Evolutionary conservation across 2,113 vertebrate genomes (phyloP), one percentile per base, ranked within the genome.

Genomic region (Tachycineta bicolor): DNA sequence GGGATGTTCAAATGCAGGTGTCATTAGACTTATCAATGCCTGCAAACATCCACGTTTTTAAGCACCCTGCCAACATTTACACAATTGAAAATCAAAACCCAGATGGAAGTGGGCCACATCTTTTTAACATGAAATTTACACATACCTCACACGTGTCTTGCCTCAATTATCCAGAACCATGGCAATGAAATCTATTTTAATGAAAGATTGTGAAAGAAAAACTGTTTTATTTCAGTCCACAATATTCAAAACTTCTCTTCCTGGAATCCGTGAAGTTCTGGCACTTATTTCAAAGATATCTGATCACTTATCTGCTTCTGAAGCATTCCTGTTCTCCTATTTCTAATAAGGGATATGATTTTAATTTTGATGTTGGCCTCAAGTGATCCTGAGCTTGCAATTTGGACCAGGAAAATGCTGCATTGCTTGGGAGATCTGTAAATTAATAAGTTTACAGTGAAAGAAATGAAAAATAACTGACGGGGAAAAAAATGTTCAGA

Each of bases 81-180:
- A 39, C 23, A 44, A 34, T 7, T 78, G 22, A 82, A 75, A 94
- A 82, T 9, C 20, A 60, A 73, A 67, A 14, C 41, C 49, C 14
- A 22, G 17, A 18, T 24, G 23, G 33, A 93, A 65, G 43, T 2
- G 11, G n/a, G 37, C 7, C 53, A n/a, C 26, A 60, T 60, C 56
- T 52, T 73, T 83, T 37, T 64, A 63, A 59, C 14, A 29, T 3
- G 8, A 87, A 81, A 69, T 12, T 49, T 64, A 44, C 10, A 25
- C 14, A 31, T n/a, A 73, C 17, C 31, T 92, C 6, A 2, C 83
- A 62, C 0, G 0, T 23, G 37, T 59, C 52, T 5, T 9, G 0
- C 29, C 46, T 53, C 64, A 91, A 50, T 58, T 62, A 92, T 26
- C 43, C 64, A 89, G 43, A 87, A 91, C 87, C 12, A 53, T 4